Base-by-base conservation (phyloP, 2,888 invertebrate species). In the Andrena bicolor region DNA sequence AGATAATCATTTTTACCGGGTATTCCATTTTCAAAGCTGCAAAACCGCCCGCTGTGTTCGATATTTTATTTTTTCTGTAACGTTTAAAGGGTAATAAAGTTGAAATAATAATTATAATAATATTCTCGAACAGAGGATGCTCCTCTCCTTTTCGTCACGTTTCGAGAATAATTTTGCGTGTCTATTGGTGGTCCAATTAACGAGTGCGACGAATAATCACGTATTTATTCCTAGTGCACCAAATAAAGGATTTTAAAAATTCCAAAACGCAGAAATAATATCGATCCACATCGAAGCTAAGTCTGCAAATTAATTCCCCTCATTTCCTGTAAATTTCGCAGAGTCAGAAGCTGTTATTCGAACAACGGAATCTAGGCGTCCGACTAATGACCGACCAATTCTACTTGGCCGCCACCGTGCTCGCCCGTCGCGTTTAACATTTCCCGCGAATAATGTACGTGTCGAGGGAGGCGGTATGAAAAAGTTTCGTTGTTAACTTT, bases 401-500 rank as follows among this genome's bases (percentile, higher is more conserved):
- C 65, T 35, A 80, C 65, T 53, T 41, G n/a, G 58, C 5, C 32
- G 63, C 20, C 23, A 3, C 10, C 20, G 48, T 56, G 53, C 60
- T 32, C 26, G 3, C 28, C 48, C 5, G 51, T 16, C 51, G 66
- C 51, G 35, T 64, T n/a, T 41, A 69, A 70, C 26, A 64, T 48
- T 76, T 49, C 13, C 48, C 16, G n/a, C n/a, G 56, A 75, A 35
- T 26, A 56, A 56, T 49, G 26, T 35, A 56, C 70, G 28, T n/a
- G 53, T 1, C 30, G 51, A 2, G 73, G 8, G 16, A 13, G 4
- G 10, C n/a, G 5, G 26, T n/a, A 20, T 20, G 63, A 66, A 76
- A 75, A 69, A 76, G 48, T 79, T 79, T 63, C 58, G 68, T 58
- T 41, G 78, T 69, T 53, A 75, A 35, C 68, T 49, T 65, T 30